These are phyloP conservation scores for Capreolus pygargus DNA, from an alignment of 2,113 vertebrate genomes.

Conservation along the genomic window DNA sequence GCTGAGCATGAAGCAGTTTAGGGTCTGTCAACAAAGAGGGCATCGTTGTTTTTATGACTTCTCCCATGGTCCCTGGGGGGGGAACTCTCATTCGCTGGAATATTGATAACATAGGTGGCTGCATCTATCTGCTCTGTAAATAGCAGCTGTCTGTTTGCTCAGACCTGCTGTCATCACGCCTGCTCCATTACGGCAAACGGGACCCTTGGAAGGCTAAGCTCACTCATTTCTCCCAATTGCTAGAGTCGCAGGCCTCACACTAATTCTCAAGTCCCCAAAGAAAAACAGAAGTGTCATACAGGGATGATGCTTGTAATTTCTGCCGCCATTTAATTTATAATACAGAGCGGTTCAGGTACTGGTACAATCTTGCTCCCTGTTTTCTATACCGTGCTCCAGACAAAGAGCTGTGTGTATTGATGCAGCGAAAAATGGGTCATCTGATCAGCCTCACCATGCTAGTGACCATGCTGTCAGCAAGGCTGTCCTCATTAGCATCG, in stretches of 20 bases:
- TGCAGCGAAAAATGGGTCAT: neutral
- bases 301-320: neutral
- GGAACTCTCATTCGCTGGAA: slow-evolving; percentile 55
- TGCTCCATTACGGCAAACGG: neutral
- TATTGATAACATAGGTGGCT: slow-evolving; percentile 55
- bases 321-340: neutral
- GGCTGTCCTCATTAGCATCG: neutral
- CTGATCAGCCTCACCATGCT: neutral
- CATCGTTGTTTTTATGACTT: slow-evolving; percentile 43
- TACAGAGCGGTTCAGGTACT: neutral
- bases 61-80: neutral
- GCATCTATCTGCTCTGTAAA: slow-evolving; percentile 40
- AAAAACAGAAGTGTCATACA: neutral
- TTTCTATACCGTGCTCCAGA: neutral
- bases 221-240: neutral
- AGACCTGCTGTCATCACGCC: neutral
- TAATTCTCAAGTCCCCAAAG: neutral
- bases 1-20: neutral
- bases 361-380: neutral
- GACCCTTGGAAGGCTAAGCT: neutral
- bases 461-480: neutral
- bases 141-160: slow-evolving; percentile 1
- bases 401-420: neutral
- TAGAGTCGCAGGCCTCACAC: neutral
- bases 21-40: neutral